Evolutionary conservation across 2,797 vertebrate species (phyloP).

Genomic region (Bovichtus variegatus): DNA sequence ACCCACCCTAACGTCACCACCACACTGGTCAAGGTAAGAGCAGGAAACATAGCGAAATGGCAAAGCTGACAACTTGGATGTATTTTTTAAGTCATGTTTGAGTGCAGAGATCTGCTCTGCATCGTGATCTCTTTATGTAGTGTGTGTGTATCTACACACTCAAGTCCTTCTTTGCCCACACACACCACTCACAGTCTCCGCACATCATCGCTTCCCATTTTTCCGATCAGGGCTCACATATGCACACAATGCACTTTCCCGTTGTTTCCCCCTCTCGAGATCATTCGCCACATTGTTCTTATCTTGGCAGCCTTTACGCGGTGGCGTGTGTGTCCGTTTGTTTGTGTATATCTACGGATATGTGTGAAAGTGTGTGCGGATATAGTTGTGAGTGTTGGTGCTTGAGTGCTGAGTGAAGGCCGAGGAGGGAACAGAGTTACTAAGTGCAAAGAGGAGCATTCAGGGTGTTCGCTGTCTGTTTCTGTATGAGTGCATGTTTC

Average conservation of each 20-base stretch:
- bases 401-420: slow-evolving; percentile 68
- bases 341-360: slow-evolving; percentile 70
- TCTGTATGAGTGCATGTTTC: background rate
- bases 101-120: background rate
- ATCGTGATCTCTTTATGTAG: background rate
- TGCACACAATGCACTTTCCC: slow-evolving; percentile 22
- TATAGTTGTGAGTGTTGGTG: slow-evolving; percentile 74
- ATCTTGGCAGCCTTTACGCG: slow-evolving; percentile 70
- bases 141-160: background rate
- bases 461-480: slow-evolving; percentile 13
- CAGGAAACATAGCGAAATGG: background rate
- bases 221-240: slow-evolving; percentile 41
- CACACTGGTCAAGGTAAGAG: slow-evolving; percentile 91
- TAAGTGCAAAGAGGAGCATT: slow-evolving; percentile 41
- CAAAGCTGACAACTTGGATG: no score
- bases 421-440: slow-evolving; percentile 24
- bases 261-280: slow-evolving; percentile 47
- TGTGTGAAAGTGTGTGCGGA: slow-evolving; percentile 78
- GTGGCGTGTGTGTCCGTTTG: slow-evolving; percentile 71
- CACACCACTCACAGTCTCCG: slow-evolving; percentile 7
- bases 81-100: slow-evolving; percentile 17
- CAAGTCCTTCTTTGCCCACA: slow-evolving; percentile 2
- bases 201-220: slow-evolving; percentile 37
- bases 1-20: slow-evolving; percentile 90
- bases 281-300: slow-evolving; percentile 77